These are phyloP conservation scores for Psettodes erumei DNA, from an alignment of 2,113 vertebrate genomes.

Conservation along the genomic window DNA sequence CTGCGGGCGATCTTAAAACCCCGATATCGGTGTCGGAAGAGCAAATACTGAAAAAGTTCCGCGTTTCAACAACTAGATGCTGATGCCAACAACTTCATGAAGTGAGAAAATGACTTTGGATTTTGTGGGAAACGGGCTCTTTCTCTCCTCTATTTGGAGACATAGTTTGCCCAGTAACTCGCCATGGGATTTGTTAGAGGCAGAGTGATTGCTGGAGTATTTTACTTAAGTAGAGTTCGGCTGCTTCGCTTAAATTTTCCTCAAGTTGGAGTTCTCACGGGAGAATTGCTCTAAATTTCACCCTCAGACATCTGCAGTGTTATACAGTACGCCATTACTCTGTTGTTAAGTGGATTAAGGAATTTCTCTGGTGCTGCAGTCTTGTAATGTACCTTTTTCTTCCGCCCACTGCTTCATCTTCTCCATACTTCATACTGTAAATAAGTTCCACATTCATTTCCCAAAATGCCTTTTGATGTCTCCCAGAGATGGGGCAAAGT, in stretches of 20 bases:
- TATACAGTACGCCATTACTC: slow-evolving; percentile 28
- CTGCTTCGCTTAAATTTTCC: slow-evolving; percentile 26
- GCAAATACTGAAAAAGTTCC: neutral
- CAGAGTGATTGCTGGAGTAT: slow-evolving; percentile 31
- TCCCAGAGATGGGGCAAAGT: neutral
- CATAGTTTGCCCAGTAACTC: slow-evolving; percentile 11
- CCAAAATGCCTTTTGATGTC: slow-evolving; percentile 4
- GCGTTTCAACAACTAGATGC: neutral
- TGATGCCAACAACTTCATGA: neutral
- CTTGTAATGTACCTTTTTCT: slow-evolving; percentile 16
- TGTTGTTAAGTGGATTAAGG: slow-evolving; percentile 19
- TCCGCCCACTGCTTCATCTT: neutral
- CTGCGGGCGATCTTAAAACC: no score
- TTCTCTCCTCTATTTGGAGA: slow-evolving; percentile 10
- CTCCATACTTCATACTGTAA: slow-evolving; percentile 4
- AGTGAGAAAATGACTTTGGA: slow-evolving; percentile 4
- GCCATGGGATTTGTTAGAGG: slow-evolving; percentile 48
- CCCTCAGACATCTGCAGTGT: slow-evolving; percentile 12
- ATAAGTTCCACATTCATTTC: neutral
- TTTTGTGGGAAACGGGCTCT: neutral
- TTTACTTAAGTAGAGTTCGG: slow-evolving; percentile 34
- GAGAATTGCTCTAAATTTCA: slow-evolving; percentile 20
- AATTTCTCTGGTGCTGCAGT: neutral
- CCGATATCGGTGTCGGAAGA: neutral
- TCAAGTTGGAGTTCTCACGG: slow-evolving; percentile 17